Evolutionary conservation across 2,888 invertebrate genomes (phyloP), one percentile per base, ranked within the genome.

Genomic region (Sthenelais limicola): DNA sequence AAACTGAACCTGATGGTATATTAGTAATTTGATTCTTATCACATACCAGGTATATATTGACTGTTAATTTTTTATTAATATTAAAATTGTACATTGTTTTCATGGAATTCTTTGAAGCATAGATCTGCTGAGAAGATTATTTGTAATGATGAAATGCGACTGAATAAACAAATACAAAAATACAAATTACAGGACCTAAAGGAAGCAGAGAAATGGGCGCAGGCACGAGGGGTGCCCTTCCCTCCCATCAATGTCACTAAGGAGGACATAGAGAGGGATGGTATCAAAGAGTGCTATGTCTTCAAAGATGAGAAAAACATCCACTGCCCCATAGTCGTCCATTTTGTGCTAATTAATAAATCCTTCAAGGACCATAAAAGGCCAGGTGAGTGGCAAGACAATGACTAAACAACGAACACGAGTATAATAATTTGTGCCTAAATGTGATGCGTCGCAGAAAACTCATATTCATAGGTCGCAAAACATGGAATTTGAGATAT

Each of bases 171-270:
- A 43, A 43, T 12, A 76, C 43, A 9, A 43, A 12, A 12, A 18
- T 43, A 43, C 15, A 12, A 12, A 12, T 68, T 66, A 48, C 76
- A 86, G 82, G 86, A 86, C 77, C 74, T 86, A 38, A 71, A 83
- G 18, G 75, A 88, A 26, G 88, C 89, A 0, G 88, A 88, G 74
- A 83, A 86, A 74, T 89, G 89, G 89, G 89, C 89, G 2, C 77
- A 74, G 43, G 77, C 86, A 72, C 88, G 89, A 76, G 80, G 85
- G 15, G 80, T 88, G 18, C 82, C 86, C 1, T 89, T 89, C 77
- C 89, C 89, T n/a, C 88, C 88, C 0, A 86, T 89, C 35, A 83
- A 85, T 74, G 81, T 49, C 21, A 49, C 49, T 85, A 3, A 49
- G 24, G 82, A 85, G 3, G 79, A 80, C n/a, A 85, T 86, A 21